phyloP scores from a whole-genome alignment of 2,113 vertebrate species.

The Elephas maximus region DNA sequence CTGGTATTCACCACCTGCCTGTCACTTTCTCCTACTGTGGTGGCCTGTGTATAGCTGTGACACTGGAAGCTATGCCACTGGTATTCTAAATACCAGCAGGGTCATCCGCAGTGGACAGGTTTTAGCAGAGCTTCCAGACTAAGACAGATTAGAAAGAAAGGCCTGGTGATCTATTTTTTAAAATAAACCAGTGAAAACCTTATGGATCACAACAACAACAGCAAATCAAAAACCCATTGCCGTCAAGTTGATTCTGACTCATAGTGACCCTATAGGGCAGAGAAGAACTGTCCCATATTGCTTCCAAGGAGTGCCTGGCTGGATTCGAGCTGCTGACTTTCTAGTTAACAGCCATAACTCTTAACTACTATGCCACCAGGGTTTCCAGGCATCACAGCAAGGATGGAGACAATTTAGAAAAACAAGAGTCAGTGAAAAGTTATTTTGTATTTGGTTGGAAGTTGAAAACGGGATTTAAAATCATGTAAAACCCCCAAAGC shows the following conservation, averaged over 20 bases:
- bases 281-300: too few species aligned
- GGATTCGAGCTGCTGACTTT: too few species aligned
- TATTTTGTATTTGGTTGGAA: conserved; percentile 54
- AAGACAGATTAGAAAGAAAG: background rate
- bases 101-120: background rate
- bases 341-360: too few species aligned
- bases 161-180: background rate
- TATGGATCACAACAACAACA: background rate
- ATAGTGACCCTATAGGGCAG: too few species aligned
- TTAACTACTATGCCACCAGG: too few species aligned
- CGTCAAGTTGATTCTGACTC: too few species aligned
- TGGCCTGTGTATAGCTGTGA: background rate
- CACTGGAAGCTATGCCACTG: background rate
- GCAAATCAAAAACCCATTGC: too few species aligned
- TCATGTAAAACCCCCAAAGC: background rate
- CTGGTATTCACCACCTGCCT: background rate
- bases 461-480: conserved; percentile 56
- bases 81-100: background rate
- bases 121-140: background rate
- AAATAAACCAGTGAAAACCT: background rate
- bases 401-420: background rate
- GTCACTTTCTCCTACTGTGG: background rate
- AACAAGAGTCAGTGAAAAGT: background rate
- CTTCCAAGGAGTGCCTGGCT: too few species aligned
- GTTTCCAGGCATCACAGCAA: too few species aligned